These are phyloP conservation scores for Drosophila persimilis DNA, from an alignment of 1,140 invertebrate species.

Conservation along the genomic window DNA sequence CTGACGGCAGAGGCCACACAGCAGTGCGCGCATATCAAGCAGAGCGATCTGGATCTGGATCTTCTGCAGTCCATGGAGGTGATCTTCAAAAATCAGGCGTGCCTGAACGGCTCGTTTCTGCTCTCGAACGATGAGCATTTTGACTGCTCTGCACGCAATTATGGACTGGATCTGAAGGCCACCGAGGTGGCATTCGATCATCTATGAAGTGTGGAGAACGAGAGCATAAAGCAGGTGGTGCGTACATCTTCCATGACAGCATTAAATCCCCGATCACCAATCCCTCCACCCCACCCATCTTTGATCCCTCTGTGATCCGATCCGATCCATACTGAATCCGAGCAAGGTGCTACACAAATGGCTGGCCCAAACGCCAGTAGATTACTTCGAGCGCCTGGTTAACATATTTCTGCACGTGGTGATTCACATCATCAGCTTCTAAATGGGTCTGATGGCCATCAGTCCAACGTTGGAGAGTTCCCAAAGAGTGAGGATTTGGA, in stretches of 20 bases:
- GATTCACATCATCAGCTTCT: slow-evolving; percentile 84
- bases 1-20: slow-evolving; percentile 86
- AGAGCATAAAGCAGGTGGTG: slow-evolving; percentile 89
- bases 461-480: slow-evolving; percentile 30
- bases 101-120: no score
- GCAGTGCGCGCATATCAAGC: slow-evolving; percentile 85
- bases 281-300: slow-evolving; percentile 22
- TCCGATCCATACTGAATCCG: slow-evolving; percentile 85
- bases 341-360: slow-evolving; percentile 87
- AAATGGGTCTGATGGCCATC: slow-evolving; percentile 70
- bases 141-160: slow-evolving; percentile 89
- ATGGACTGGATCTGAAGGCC: slow-evolving; percentile 89
- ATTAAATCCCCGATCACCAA: no score
- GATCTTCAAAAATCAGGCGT: slow-evolving; percentile 92
- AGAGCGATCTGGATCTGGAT: slow-evolving; percentile 90
- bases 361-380: slow-evolving; percentile 86
- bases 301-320: background rate
- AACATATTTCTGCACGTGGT: slow-evolving; percentile 89
- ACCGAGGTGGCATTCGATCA: slow-evolving; percentile 87
- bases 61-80: slow-evolving; percentile 91
- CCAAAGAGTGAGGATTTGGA: slow-evolving; percentile 26
- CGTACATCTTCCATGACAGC: slow-evolving; percentile 23
- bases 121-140: slow-evolving; percentile 87
- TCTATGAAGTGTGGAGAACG: slow-evolving; percentile 88
- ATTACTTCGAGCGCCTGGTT: slow-evolving; percentile 90